Conservation (phyloP, 2,888 invertebrate species). For the Catocala nupta region DNA sequence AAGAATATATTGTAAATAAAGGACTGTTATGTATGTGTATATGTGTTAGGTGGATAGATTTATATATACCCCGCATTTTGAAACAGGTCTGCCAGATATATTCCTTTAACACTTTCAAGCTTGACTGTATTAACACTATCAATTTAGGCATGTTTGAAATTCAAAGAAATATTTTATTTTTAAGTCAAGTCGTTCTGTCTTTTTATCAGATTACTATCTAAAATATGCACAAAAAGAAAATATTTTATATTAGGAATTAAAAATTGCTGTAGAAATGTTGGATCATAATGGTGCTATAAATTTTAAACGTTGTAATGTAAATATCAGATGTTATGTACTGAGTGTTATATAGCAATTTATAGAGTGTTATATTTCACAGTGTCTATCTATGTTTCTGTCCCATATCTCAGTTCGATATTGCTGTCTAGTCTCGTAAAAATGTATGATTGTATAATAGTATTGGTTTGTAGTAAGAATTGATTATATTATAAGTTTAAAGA, state of each 20-base stretch:
- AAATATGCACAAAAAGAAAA: neutral
- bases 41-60: constrained; percentile 50
- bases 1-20: constrained; percentile 59
- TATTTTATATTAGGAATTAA: neutral
- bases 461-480: constrained; percentile 76
- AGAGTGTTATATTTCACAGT: constrained; percentile 42
- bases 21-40: constrained; percentile 55
- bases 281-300: constrained; percentile 72
- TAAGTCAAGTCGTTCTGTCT: constrained; percentile 1
- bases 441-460: constrained; percentile 67
- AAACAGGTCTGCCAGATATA: constrained; percentile 35
- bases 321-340: constrained; percentile 42
- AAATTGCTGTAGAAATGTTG: constrained; percentile 51
- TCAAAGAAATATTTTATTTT: neutral
- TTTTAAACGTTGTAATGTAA: constrained; percentile 45
- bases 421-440: constrained; percentile 84
- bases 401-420: constrained; percentile 76
- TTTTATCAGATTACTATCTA: neutral
- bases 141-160: constrained; percentile 11
- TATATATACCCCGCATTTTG: constrained; percentile 44
- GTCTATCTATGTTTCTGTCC: constrained; percentile 47
- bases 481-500: constrained; percentile 74
- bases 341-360: constrained; percentile 36
- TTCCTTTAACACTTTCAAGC: constrained; percentile 6
- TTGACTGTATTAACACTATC: constrained; percentile 22